phyloP scores from a whole-genome alignment of 2,888 invertebrate genomes.

The Rhimphoctona megacephalus region DNA sequence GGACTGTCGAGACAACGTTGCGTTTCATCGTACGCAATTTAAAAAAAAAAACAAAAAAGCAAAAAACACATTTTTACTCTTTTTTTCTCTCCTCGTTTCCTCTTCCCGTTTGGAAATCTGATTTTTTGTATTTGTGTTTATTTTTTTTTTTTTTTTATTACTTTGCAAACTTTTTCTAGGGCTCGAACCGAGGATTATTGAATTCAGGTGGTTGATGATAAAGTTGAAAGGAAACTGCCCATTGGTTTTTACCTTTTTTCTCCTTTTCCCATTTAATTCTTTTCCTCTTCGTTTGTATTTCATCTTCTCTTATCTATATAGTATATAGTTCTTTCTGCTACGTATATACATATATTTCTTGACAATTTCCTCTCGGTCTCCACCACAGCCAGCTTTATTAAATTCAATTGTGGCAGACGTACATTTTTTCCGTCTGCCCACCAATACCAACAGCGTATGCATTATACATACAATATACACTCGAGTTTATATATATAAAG shows the following conservation, averaged over 20 bases:
- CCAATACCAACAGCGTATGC: neutral
- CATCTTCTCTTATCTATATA: constrained; percentile 18
- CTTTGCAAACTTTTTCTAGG: constrained; percentile 3
- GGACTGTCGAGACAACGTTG: constrained; percentile 45
- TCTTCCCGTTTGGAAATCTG: constrained; percentile 37
- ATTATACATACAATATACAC: constrained; percentile 5
- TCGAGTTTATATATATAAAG: neutral
- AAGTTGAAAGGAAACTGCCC: constrained; percentile 33
- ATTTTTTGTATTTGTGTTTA: too few relatives aligned
- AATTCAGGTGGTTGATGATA: constrained; percentile 61
- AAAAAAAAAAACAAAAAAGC: constrained; percentile 17
- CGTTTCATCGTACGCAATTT: constrained; percentile 26
- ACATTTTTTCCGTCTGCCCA: constrained; percentile 45
- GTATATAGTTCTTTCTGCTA: neutral
- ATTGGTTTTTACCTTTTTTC: constrained; percentile 32
- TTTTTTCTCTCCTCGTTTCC: constrained; percentile 36
- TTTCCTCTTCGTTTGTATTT: constrained; percentile 46
- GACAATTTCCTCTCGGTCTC: constrained; percentile 60
- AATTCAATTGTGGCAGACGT: constrained; percentile 66
- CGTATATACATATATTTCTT: constrained; percentile 38
- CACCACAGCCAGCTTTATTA: constrained; percentile 57
- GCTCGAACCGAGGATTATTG: constrained; percentile 45
- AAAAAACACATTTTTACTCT: constrained; percentile 22
- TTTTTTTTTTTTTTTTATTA: constrained; percentile 35
- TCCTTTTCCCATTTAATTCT: constrained; percentile 33